Evolutionary conservation across 53 echinoderm and acorn worm genomes (phyloP).

Genomic region (Antedon mediterranea): DNA sequence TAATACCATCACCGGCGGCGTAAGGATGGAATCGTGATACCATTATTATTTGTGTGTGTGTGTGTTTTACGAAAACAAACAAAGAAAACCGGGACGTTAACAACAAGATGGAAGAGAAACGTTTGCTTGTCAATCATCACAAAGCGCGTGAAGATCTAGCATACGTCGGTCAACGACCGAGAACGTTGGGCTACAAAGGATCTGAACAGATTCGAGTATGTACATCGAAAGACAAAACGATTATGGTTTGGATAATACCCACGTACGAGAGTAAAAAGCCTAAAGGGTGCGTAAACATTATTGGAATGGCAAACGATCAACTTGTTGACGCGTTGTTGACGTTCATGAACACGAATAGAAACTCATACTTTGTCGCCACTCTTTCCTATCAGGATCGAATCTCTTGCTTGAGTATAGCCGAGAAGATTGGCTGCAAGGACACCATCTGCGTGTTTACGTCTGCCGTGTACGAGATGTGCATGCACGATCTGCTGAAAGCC

Average conservation of each 20-base stretch:
- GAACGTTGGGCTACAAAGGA: neutral
- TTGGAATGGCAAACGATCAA: neutral
- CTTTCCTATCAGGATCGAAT: neutral
- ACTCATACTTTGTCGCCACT: neutral
- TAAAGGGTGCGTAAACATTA: neutral
- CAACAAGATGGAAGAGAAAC: too few relatives aligned
- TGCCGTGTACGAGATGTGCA: neutral
- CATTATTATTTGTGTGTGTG: too few relatives aligned
- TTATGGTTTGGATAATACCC: too few relatives aligned
- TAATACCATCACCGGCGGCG: too few relatives aligned
- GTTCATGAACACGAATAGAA: neutral
- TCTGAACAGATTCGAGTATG: neutral
- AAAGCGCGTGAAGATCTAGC: neutral
- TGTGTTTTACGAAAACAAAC: too few relatives aligned
- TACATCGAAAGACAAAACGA: neutral
- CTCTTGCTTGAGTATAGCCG: neutral
- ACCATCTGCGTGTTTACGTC: neutral
- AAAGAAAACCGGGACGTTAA: too few relatives aligned
- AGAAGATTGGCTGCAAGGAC: neutral
- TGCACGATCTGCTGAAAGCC: neutral
- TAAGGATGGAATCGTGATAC: neutral
- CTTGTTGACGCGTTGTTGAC: neutral
- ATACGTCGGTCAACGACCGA: neutral
- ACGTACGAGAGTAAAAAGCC: too few relatives aligned
- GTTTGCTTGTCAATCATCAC: neutral